Conservation (phyloP, 2,888 invertebrate genomes). For the Thera britannica region DNA sequence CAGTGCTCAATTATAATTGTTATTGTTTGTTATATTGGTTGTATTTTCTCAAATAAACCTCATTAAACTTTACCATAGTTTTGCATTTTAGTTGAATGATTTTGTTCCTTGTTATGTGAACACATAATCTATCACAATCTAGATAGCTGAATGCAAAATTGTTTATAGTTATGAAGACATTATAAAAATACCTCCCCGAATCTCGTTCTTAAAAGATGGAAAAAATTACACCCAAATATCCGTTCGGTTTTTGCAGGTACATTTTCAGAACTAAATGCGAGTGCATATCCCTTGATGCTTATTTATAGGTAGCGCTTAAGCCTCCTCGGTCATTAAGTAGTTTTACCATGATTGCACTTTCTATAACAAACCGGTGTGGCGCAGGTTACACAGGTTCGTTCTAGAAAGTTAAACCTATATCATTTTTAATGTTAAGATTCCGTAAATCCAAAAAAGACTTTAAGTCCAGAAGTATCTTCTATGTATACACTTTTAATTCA, state of each 20-base stretch:
- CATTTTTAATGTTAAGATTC: background rate
- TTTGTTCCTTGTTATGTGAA: no score
- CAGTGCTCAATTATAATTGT: no score
- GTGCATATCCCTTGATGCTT: slow-evolving; percentile 42
- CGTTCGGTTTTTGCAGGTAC: slow-evolving; percentile 13
- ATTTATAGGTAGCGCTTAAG: slow-evolving; percentile 47
- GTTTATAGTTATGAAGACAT: background rate
- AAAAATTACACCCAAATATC: background rate
- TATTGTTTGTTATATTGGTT: no score
- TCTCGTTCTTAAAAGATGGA: background rate
- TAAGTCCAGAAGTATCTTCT: no score
- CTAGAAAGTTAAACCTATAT: no score
- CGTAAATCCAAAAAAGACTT: background rate
- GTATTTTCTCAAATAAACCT: no score
- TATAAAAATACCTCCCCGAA: background rate
- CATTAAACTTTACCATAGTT: no score
- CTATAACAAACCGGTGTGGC: slow-evolving; percentile 36
- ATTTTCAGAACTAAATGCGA: slow-evolving; percentile 29
- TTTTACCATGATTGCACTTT: slow-evolving; percentile 51
- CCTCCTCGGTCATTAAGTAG: slow-evolving; percentile 46
- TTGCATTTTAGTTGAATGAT: no score
- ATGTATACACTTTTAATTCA: no score
- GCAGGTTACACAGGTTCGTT: no score
- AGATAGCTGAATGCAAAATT: no score
- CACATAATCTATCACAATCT: no score